Evolutionary conservation across 2,888 invertebrate genomes (phyloP).

Genomic region (Toxonevra muliebris): DNA sequence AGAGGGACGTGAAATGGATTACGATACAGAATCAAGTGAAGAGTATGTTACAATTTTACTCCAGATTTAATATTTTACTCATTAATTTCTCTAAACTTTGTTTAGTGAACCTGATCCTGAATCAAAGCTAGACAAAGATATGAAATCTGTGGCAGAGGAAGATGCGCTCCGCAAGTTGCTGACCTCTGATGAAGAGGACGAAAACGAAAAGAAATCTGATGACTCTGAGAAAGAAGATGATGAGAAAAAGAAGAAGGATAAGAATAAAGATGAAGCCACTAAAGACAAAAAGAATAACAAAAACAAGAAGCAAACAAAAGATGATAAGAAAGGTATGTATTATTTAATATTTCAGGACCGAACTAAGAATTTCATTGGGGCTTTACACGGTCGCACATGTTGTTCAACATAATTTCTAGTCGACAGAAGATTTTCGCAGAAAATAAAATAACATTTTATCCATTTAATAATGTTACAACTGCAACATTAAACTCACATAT

Average conservation of each 20-base stretch:
- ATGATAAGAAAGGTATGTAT: conserved; percentile 70
- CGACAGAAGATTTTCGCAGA: too few species aligned
- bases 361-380: background rate
- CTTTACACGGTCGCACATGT: background rate
- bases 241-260: conserved; percentile 77
- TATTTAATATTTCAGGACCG: background rate
- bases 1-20: conserved; percentile 93
- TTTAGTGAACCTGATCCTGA: conserved; percentile 76
- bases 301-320: conserved; percentile 71
- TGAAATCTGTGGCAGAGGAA: conserved; percentile 91
- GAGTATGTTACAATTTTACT: conserved; percentile 65
- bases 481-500: background rate
- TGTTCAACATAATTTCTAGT: too few species aligned
- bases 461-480: too few species aligned
- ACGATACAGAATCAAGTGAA: conserved; percentile 88
- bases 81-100: conserved; percentile 22
- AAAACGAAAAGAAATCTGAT: conserved; percentile 82
- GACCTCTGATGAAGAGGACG: conserved; percentile 87
- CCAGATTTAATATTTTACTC: background rate
- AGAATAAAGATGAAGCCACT: conserved; percentile 68
- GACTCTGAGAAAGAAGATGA: conserved; percentile 79
- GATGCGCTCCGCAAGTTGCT: conserved; percentile 85
- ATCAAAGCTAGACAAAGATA: conserved; percentile 80
- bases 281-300: conserved; percentile 72
- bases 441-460: too few species aligned